Conservation (phyloP, 1,140 invertebrate genomes). For the Papilio polyxenes region DNA sequence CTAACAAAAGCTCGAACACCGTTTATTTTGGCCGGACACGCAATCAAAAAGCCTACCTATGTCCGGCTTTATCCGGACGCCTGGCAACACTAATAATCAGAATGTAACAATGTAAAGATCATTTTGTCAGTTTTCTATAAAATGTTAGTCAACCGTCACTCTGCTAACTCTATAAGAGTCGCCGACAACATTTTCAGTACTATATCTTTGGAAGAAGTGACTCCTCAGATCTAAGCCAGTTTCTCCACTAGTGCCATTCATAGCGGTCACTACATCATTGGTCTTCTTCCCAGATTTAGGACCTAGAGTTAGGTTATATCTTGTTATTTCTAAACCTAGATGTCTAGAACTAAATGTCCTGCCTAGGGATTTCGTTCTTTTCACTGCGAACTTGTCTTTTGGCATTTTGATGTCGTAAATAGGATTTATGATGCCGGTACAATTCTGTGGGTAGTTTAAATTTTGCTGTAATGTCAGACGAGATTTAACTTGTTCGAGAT, state of each 20-base stretch:
- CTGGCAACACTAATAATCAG: too few species aligned
- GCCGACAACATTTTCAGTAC: slow-evolving; percentile 57
- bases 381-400: slow-evolving; percentile 65
- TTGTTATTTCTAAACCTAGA: slow-evolving; percentile 59
- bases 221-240: slow-evolving; percentile 63
- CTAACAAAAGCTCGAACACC: too few species aligned
- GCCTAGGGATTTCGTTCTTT: slow-evolving; percentile 69
- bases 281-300: slow-evolving; percentile 58
- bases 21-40: too few species aligned
- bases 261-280: slow-evolving; percentile 71
- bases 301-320: slow-evolving; percentile 65
- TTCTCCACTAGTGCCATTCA: slow-evolving; percentile 57
- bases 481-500: slow-evolving; percentile 41
- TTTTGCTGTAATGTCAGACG: slow-evolving; percentile 42
- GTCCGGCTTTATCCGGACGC: too few species aligned
- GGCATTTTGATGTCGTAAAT: slow-evolving; percentile 70
- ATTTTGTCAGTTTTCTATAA: neutral
- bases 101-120: too few species aligned
- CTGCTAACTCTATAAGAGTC: slow-evolving; percentile 68
- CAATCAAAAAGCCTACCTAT: too few species aligned
- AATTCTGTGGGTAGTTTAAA: slow-evolving; percentile 44
- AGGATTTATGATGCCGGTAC: slow-evolving; percentile 71
- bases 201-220: slow-evolving; percentile 62
- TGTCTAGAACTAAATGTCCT: slow-evolving; percentile 63
- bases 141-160: slow-evolving; percentile 57